Evolutionary conservation across 2,888 invertebrate species (phyloP), one percentile per base, ranked within the genome.

Genomic region (Hydrotaea cyrtoneurina): DNA sequence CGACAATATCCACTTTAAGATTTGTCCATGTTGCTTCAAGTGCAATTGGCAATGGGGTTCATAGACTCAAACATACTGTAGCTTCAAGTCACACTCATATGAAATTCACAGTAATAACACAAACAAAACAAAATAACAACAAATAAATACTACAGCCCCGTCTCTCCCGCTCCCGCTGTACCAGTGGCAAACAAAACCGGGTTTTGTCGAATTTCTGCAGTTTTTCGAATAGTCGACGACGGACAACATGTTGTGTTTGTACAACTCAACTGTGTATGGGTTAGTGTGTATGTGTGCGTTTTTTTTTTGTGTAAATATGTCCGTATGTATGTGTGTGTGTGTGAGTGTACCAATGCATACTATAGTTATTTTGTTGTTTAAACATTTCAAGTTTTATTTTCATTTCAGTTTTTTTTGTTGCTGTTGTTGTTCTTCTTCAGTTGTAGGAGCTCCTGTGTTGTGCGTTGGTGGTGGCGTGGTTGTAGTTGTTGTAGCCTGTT

Each of bases 361-460:
- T 79, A 69, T 69, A 83, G 86, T 86, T 83, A 81, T 80, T 83
- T 83, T 83, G 81, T 81, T 86, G 83, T 83, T 85, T 86, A 84
- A 86, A 86, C 82, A 85, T 85, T 86, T 86, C 82, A 82, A 82
- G 85, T 82, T 85, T 85, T 85, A 82, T 79, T 83, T 81, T 79
- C 78, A 79, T 85, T 85, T 82, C 77, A 79, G 73, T 85, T 80
- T 85, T 80, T 66, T 77, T 62, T 74, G 11, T 62, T 66, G 50
- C 82, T 80, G 82, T 80, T 66, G 74, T 62, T 74, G 11, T 62
- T 66, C 39, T 80, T 72, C 26, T 82, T 59, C 13, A 43, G 53
- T 64, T 64, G 55, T 77, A 53, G 62, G 19, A 62, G 26, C 5
- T 73, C 46, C 36, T 50, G 36, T 36, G 21, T n/a, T n/a, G 71